Base-by-base conservation (phyloP, 2,888 invertebrate genomes). In the Clitarchus hookeri region DNA sequence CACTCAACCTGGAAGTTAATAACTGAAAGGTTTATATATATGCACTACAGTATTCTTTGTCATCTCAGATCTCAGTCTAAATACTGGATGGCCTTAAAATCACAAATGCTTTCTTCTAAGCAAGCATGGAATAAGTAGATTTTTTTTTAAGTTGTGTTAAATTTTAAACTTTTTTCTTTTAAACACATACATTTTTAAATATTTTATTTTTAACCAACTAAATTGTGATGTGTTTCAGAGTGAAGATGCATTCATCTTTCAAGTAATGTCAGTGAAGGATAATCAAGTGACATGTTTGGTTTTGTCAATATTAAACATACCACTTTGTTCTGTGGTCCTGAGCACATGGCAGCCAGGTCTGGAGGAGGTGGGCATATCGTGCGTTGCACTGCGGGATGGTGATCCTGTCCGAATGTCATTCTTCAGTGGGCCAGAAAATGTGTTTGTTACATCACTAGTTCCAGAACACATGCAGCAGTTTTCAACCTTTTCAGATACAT, bases 171-270 rank as follows among this genome's bases (percentile, higher is more conserved):
- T 6, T 48, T 48, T 8, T 48, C 11, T 48, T 48, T 13, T 48
- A 48, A 48, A 48, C 6, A 8, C 16, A 16, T 3, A 48, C 3
- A 48, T 8, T 48, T 48, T 48, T 48, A 48, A 48, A 13, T 48
- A 65, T 65, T 65, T 65, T 19, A 65, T 2, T 12, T n/a, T 16
- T 65, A 65, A 65, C 8, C 8, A 65, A 65, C 65, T 19, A 8
- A 23, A 23, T n/a, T 16, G 8, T 65, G 11, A 9, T 65, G 16
- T 65, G 65, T 65, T 65, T 65, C 65, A 65, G 65, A 65, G 65
- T 65, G 65, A 65, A 65, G 65, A 65, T 65, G 65, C 65, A n/a
- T 65, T 65, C n/a, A 65, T 65, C n/a, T 65, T 65, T 65, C 65
- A 65, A 65, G 65, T 65, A n/a, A 23, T 19, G n/a, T 65, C 65